These are phyloP conservation scores for Coecobrya sp. DNA, from an alignment of 2,888 invertebrate species.

Conservation along the genomic window DNA sequence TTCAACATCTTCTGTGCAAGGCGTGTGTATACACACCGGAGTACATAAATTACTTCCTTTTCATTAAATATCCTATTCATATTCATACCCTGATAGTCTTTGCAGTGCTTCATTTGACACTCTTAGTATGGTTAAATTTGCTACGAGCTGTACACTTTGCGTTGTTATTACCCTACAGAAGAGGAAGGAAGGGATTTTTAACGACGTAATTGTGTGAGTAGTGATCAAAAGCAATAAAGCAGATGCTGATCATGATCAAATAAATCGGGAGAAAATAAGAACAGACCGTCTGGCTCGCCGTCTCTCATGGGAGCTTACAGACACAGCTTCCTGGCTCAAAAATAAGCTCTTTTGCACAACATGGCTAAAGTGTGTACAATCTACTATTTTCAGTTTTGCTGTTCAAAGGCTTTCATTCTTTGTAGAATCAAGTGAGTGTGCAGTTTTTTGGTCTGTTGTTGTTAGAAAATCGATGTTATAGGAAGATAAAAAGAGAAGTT, in stretches of 20 bases:
- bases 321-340: conserved; percentile 67
- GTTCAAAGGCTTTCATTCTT: not conserved
- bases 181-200: conserved; percentile 57
- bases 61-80: conserved; percentile 48
- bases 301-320: conserved; percentile 74
- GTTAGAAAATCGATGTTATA: not conserved
- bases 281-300: conserved; percentile 37
- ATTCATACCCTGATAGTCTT: conserved; percentile 14
- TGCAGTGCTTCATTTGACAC: conserved; percentile 27
- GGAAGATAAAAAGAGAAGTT: not conserved
- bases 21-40: conserved; percentile 1
- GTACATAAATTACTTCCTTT: conserved; percentile 55
- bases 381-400: conserved; percentile 34
- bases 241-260: conserved; percentile 46
- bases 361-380: not conserved
- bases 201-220: conserved; percentile 56
- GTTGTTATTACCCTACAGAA: not conserved
- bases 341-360: conserved; percentile 13
- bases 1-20: not conserved
- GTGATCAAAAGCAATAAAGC: conserved; percentile 65
- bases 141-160: not conserved
- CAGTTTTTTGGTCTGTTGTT: conserved; percentile 12
- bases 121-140: not conserved
- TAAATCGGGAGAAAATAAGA: conserved; percentile 48
- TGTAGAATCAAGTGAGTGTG: not conserved